Percentiles rank a stretch among this genome's conserved stretches.
Evolutionary conservation across 1,140 invertebrate genomes (phyloP).

Genomic region (Coboldia fuscipes): DNA sequence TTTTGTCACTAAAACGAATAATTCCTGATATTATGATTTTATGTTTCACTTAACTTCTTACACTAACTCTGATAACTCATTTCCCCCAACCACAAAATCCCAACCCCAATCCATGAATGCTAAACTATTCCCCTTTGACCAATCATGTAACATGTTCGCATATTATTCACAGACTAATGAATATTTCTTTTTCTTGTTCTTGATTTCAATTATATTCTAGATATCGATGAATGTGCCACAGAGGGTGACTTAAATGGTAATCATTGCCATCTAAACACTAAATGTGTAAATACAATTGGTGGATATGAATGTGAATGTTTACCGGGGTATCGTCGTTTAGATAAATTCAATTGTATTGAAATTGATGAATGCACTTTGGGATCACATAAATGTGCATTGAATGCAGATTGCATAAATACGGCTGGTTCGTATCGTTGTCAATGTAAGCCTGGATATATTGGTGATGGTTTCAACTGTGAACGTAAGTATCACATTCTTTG

Average conservation of each 20-base stretch:
- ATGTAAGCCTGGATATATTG: conserved; percentile 59
- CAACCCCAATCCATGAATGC: no score
- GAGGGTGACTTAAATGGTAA: conserved; percentile 52
- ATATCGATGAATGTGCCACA: conserved; percentile 60
- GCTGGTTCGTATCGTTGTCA: conserved; percentile 65
- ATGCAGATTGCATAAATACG: conserved; percentile 69
- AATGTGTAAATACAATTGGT: conserved; percentile 57
- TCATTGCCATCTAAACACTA: conserved; percentile 59
- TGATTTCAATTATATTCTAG: no score
- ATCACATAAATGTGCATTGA: conserved; percentile 44
- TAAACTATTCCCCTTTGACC: no score
- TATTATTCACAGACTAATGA: no score
- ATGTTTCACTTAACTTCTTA: no score
- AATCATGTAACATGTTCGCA: no score
- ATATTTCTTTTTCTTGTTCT: no score
- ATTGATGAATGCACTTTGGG: conserved; percentile 52
- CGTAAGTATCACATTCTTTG: conserved; percentile 31
- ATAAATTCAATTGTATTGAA: conserved; percentile 63
- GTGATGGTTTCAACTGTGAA: conserved; percentile 60
- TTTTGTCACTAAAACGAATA: no score
- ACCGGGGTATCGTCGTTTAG: conserved; percentile 49
- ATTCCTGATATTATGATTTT: no score
- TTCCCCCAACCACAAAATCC: no score
- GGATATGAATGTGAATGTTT: conserved; percentile 65
- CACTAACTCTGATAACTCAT: no score